These are phyloP conservation scores for Tapirus indicus DNA, from an alignment of 2,797 vertebrate species.

Conservation along the genomic window DNA sequence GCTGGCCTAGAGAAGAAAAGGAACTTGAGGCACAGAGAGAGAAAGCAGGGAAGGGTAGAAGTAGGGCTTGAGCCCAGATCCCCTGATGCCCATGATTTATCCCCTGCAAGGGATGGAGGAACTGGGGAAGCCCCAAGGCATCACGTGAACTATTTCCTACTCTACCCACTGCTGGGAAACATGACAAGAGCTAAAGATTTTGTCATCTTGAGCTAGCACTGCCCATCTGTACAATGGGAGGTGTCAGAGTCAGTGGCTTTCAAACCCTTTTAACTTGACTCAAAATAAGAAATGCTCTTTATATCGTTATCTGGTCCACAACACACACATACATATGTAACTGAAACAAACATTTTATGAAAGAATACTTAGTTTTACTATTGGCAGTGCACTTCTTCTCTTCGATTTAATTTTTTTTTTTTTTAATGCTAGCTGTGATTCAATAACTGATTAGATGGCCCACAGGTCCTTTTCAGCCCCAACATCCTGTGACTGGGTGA, in stretches of 20 bases:
- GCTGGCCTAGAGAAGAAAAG: neutral
- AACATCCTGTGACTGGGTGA: neutral
- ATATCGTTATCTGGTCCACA: neutral
- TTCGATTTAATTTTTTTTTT: neutral
- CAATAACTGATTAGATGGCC: neutral
- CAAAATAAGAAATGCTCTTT: constrained; percentile 11
- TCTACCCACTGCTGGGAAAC: neutral
- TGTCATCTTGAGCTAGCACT: neutral
- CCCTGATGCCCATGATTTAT: neutral
- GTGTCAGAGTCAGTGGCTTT: constrained; percentile 12
- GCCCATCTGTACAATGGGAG: neutral
- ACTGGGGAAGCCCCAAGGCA: neutral
- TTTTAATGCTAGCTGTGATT: neutral
- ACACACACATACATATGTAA: neutral
- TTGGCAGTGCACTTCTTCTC: neutral
- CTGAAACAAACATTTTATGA: neutral
- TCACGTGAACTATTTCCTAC: neutral
- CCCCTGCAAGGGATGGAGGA: neutral
- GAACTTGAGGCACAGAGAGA: neutral
- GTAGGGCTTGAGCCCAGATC: neutral
- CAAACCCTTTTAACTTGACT: neutral
- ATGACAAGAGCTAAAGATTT: neutral
- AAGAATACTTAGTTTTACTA: neutral
- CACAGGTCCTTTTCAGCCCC: neutral
- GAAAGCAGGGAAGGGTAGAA: neutral